Evolutionary conservation across 2,888 invertebrate species (phyloP).

Genomic region (Trichogramma evanescens): DNA sequence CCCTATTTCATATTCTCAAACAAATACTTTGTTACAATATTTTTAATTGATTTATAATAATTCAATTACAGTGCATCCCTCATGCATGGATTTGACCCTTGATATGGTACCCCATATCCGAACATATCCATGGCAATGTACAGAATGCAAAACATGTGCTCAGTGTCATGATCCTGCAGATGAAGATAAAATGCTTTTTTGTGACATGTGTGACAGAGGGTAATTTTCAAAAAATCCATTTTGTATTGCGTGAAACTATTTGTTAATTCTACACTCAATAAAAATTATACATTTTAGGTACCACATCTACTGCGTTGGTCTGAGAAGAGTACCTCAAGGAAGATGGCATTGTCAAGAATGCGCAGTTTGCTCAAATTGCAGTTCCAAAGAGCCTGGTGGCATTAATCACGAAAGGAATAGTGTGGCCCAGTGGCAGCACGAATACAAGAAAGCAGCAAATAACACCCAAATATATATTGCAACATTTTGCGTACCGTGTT

Average conservation of each 20-base stretch:
- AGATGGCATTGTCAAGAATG: slow-evolving; percentile 86
- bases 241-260: background rate
- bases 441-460: slow-evolving; percentile 50
- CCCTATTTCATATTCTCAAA: background rate
- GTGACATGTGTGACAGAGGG: slow-evolving; percentile 90
- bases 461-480: slow-evolving; percentile 48
- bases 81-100: slow-evolving; percentile 76
- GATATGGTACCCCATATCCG: slow-evolving; percentile 78
- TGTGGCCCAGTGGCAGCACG: slow-evolving; percentile 51
- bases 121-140: slow-evolving; percentile 88
- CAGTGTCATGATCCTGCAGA: slow-evolving; percentile 74
- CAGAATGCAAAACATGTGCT: slow-evolving; percentile 85
- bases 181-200: slow-evolving; percentile 88
- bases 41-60: background rate
- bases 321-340: slow-evolving; percentile 72
- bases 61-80: slow-evolving; percentile 65
- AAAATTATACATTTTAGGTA: slow-evolving; percentile 48
- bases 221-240: slow-evolving; percentile 29
- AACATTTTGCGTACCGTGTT: slow-evolving; percentile 62
- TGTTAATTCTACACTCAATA: background rate
- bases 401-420: slow-evolving; percentile 44
- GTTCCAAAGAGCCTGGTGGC: slow-evolving; percentile 48
- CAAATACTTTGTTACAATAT: background rate
- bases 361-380: slow-evolving; percentile 57
- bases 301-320: slow-evolving; percentile 85